Base-by-base conservation (phyloP, 2,113 vertebrate species). In the Podiceps cristatus region DNA sequence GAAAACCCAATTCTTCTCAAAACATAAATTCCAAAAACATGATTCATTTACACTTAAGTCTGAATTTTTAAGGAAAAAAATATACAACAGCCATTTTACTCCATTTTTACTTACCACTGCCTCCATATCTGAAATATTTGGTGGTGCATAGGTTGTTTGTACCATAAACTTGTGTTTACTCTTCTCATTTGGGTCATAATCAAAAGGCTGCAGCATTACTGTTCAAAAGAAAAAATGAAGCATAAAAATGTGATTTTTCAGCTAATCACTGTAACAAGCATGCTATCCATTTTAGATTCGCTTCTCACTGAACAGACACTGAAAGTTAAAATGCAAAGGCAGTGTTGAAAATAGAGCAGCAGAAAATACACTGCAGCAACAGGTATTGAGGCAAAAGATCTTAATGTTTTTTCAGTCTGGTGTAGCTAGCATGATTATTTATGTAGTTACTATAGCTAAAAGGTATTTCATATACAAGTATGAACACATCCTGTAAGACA, bases 131-230 rank as follows among this genome's bases (percentile, higher is more conserved):
- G 99, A 95, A 97, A 98, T 98, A 92, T 98, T 98, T 96, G 99
- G 93, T 55, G 99, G 99, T 63, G 99, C 99, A 92, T 99, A 99
- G 98, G 99, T 99, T n/a, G 99, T 99, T 98, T 99, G 99, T 98
- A 99, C 99, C 99, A 99, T 99, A 94, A 99, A 99, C 98, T 99
- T 99, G 96, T 99, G 99, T 99, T 99, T 99, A 98, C 99, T 99
- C 98, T 99, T 99, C 98, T 99, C 99, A 79, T 99, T 99, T 93
- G 99, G 99, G 94, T 99, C 99, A 86, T 99, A 99, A 93, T 99
- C 99, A 95, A 99, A 99, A 66, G 99, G 99, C 94, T 99, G 99
- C 66, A 99, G 97, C 99, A 99, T 99, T 96, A 99, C 99, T 99
- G 98, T 89, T 93, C 25, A 75, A 95, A 77, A 95, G 92, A 55